Percentiles rank a stretch among this genome's conserved stretches.
phyloP scores from a whole-genome alignment of 2,797 vertebrate species.

The Thunnus albacares region DNA sequence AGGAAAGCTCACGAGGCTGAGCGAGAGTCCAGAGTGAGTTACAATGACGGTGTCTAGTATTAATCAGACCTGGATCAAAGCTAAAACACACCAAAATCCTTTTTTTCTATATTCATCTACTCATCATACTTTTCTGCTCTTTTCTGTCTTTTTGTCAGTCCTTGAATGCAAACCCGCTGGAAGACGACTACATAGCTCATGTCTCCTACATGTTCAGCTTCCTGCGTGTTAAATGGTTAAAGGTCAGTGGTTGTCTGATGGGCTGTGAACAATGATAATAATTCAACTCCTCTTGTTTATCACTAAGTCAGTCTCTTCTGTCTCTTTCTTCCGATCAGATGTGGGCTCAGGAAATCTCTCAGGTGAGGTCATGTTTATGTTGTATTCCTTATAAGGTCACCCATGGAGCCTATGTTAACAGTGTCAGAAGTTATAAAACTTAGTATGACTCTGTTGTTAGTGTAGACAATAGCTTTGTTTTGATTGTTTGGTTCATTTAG shows the following conservation, averaged over 20 bases:
- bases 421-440: slow-evolving; percentile 1
- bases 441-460: not conserved
- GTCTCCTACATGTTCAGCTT: slow-evolving; percentile 98
- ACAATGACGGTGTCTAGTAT: not conserved
- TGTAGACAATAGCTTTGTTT: not conserved
- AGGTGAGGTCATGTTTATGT: slow-evolving; percentile 87
- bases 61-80: not conserved
- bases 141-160: slow-evolving; percentile 79
- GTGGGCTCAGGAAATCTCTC: slow-evolving; percentile 96
- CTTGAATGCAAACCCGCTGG: slow-evolving; percentile 90
- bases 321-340: slow-evolving; percentile 86
- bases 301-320: slow-evolving; percentile 33
- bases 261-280: not conserved
- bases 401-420: not conserved
- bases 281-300: not conserved
- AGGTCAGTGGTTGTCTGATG: slow-evolving; percentile 88
- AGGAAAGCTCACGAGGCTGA: slow-evolving; percentile 95
- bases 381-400: slow-evolving; percentile 7
- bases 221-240: slow-evolving; percentile 98
- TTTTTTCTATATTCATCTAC: not conserved
- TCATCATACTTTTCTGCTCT: slow-evolving; percentile 4
- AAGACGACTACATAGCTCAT: slow-evolving; percentile 93
- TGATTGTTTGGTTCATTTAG: slow-evolving; percentile 10
- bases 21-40: slow-evolving; percentile 92
- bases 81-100: not conserved